Evolutionary conservation across 1,140 invertebrate species (phyloP).

Genomic region (Streblospio benedicti): DNA sequence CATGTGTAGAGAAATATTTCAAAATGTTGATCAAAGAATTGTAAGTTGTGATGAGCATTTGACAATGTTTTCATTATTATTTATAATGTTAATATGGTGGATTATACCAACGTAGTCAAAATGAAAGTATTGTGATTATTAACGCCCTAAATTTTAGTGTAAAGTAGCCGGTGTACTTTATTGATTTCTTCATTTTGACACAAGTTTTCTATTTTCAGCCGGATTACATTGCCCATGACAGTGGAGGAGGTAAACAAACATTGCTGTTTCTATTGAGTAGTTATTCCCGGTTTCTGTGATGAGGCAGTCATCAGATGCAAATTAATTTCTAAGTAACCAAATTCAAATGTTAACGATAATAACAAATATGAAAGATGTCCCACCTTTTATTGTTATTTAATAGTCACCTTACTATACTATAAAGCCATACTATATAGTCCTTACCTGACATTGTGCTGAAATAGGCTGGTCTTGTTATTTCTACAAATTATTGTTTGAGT

Average conservation of each 20-base stretch:
- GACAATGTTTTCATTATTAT: background rate
- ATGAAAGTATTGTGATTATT: background rate
- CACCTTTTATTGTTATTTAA: no score
- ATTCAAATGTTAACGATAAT: background rate
- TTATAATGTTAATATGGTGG: background rate
- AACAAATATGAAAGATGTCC: no score
- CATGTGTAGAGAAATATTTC: no score
- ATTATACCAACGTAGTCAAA: background rate
- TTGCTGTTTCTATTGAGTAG: background rate
- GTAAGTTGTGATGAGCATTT: slow-evolving; percentile 33
- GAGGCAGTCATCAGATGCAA: slow-evolving; percentile 16
- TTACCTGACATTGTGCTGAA: no score
- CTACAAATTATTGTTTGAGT: no score
- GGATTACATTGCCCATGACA: slow-evolving; percentile 53
- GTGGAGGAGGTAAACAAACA: slow-evolving; percentile 52
- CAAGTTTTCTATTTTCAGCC: slow-evolving; percentile 46
- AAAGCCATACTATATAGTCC: no score
- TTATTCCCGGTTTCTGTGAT: slow-evolving; percentile 1
- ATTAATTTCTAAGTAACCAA: background rate
- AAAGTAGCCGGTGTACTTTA: slow-evolving; percentile 7
- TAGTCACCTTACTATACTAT: no score
- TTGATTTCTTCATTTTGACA: slow-evolving; percentile 2
- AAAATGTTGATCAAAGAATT: slow-evolving; percentile 51
- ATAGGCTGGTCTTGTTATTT: no score
- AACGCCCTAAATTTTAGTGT: background rate